Base-by-base conservation (phyloP, 2,797 vertebrate species). In the Gobionotothen gibberifrons region DNA sequence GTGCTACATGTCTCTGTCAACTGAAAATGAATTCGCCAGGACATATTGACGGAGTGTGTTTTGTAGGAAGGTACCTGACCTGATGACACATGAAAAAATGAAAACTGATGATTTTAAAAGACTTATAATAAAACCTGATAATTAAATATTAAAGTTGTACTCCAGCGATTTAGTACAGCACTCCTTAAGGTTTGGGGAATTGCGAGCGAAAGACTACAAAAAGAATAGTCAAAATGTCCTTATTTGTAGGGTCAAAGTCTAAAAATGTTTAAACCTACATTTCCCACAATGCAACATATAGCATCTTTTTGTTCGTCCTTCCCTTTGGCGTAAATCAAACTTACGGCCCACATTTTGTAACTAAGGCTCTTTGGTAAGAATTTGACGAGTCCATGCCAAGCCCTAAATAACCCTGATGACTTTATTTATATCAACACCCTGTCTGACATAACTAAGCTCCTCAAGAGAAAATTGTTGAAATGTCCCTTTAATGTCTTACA, bases 391-490 rank as follows among this genome's bases (percentile, higher is more conserved):
- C 1, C 9, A 36, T 49, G 59, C 69, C 63, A 47, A 65, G 65
- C 48, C 40, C 53, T 47, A 49, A 4, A 66, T 32, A 54, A 44
- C 22, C 40, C 63, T 13, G 63, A 75, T 59, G 47, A 57, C 42
- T 21, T 69, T 14, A 22, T 36, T 60, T n/a, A 47, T 4, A 36
- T 36, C 8, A 9, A 36, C 32, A 36, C 32, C 21, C 21, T 9
- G 32, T 36, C 32, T 7, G 32, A 36, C 8, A 29, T 32, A 48
- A 52, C 21, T 22, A 22, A 47, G 26, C 43, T 15, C 10, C 36
- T 43, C 12, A n/a, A 49, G 26, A 54, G 6, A 64, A 40, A 80
- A 81, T 53, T 26, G 1, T 40, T 54, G 47, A 8, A 61, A 52
- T 29, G 7, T 2, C 10, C 52, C 62, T 70, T 77, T 70, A 68